phyloP scores from a whole-genome alignment of 2,113 vertebrate genomes.

The Nothoprocta perdicaria region DNA sequence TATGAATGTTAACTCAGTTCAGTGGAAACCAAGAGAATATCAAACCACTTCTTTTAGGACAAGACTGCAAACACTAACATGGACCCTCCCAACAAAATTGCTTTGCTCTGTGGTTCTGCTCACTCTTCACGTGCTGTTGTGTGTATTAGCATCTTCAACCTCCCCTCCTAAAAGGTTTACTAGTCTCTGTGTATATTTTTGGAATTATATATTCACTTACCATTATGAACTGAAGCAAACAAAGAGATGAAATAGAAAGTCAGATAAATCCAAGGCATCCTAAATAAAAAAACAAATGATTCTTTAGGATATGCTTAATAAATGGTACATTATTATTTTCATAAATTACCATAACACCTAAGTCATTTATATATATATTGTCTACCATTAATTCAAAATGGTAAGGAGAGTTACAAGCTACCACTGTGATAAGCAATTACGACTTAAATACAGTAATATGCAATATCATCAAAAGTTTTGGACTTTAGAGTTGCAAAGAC shows the following conservation, averaged over 20 bases:
- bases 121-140: background rate
- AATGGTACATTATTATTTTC: background rate
- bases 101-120: background rate
- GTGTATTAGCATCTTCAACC: background rate
- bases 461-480: background rate
- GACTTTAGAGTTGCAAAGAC: background rate
- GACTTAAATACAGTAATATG: background rate
- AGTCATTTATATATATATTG: background rate
- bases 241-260: slow-evolving; percentile 64
- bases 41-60: too few relatives aligned
- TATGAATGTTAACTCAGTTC: background rate
- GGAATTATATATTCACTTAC: slow-evolving; percentile 70
- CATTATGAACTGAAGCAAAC: slow-evolving; percentile 58
- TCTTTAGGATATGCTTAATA: slow-evolving; percentile 20
- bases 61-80: background rate
- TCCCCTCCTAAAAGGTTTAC: background rate
- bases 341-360: background rate
- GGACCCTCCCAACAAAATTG: background rate
- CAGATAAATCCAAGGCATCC: slow-evolving; percentile 73
- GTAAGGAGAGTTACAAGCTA: background rate
- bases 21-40: background rate
- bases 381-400: background rate
- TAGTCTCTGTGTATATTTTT: background rate
- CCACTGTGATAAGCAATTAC: background rate
- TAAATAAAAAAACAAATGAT: slow-evolving; percentile 52